Evolutionary conservation across 2,797 vertebrate species (phyloP).

Genomic region (Notoglanidium macrostoma): DNA sequence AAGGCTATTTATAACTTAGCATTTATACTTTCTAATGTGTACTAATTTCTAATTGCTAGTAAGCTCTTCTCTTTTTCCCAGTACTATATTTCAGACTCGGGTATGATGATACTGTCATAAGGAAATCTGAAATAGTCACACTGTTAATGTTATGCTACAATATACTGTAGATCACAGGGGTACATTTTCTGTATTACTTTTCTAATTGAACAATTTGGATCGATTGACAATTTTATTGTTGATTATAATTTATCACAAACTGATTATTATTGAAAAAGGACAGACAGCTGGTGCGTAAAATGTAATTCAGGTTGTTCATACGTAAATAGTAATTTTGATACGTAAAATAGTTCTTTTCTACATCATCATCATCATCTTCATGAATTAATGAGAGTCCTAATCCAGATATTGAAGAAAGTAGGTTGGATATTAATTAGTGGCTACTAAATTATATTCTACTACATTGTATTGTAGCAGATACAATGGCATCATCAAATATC

Average conservation of each 20-base stretch:
- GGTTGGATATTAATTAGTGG: not conserved
- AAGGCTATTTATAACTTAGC: not conserved
- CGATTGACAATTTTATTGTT: not conserved
- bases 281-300: not conserved
- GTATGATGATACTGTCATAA: not conserved
- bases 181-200: too few relatives aligned
- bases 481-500: not conserved
- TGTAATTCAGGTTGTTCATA: not conserved
- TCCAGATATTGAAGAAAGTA: not conserved
- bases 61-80: not conserved
- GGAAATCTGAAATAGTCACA: not conserved
- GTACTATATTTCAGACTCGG: not conserved
- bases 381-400: not conserved
- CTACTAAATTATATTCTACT: not conserved
- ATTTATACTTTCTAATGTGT: not conserved
- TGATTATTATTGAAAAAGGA: too few relatives aligned
- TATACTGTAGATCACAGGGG: not conserved
- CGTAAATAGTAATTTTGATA: not conserved
- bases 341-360: not conserved
- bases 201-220: not conserved
- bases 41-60: not conserved
- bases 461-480: not conserved
- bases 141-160: not conserved
- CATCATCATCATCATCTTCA: conserved; percentile 2
- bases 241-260: not conserved